Evolutionary conservation across 1,140 invertebrate genomes (phyloP), one percentile per base, ranked within the genome.

Genomic region (Andricus grossulariae): DNA sequence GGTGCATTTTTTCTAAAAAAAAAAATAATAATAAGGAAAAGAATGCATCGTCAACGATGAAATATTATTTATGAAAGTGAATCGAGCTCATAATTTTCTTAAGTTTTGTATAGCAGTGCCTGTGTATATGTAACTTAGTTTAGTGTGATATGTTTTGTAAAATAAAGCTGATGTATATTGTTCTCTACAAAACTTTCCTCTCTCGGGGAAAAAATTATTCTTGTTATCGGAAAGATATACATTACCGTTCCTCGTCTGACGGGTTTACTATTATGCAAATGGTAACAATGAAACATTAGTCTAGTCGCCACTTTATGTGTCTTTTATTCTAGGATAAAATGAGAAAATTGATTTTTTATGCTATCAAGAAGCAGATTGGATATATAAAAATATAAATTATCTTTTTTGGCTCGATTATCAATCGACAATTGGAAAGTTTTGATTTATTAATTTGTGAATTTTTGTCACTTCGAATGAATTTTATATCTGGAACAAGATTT

Each of bases 101-200:
- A 71, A 79, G 83, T 83, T 82, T 81, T 84, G 82, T 83, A 83
- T 82, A 80, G 79, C 76, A 78, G 71, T 74, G 39, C 39, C 39
- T 45, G 77, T 84, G 80, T 80, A 77, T 81, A 83, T 80, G 77
- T 85, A 83, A 83, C 50, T 83, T 78, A 80, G 77, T 55, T 80
- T 86, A 87, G 85, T 80, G 80, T 82, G 83, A 84, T 85, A 82
- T 82, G 80, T 88, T 88, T 87, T 88, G 84, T 86, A 88, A 75
- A 86, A 89, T 88, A 89, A 88, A 88, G 76, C 54, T 84, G 50
- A 74, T 45, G 39, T 45, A 11, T 45, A 45, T 45, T 45, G 10
- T 54, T 72, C 66, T 73, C 73, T 78, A 54, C 57, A 76, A 45
- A 45, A 10, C 21, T 25, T 60, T 60, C 32, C 13, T 5, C 13